These are phyloP conservation scores for Ammospiza caudacuta DNA, from an alignment of 2,113 vertebrate genomes.

Conservation along the genomic window DNA sequence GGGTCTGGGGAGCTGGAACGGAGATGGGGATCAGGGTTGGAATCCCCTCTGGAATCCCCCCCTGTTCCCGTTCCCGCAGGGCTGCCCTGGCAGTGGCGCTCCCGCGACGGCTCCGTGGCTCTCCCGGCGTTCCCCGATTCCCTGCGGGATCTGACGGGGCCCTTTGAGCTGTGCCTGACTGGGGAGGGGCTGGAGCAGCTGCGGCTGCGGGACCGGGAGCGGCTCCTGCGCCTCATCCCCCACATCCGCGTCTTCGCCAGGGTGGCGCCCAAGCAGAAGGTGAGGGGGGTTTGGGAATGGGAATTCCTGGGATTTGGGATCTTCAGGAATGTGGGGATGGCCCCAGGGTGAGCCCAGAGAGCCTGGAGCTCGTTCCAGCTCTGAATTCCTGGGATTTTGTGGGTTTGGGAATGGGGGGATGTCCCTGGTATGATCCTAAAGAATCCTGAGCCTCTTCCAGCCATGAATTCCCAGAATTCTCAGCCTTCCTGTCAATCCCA, in stretches of 20 bases:
- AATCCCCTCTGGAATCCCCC: not conserved
- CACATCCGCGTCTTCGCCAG: constrained; percentile 80
- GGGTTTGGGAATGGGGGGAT: not conserved
- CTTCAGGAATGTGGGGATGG: not conserved
- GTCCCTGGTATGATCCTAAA: not conserved
- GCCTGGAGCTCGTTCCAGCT: fast-evolving
- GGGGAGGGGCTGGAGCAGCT: constrained; percentile 88
- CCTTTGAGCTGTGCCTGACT: constrained; percentile 88
- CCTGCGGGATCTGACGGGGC: constrained; percentile 66
- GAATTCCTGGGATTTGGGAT: not conserved
- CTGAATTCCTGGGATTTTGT: not conserved
- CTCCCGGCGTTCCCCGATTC: constrained; percentile 72
- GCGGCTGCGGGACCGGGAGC: constrained; percentile 23
- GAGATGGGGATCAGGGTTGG: not conserved
- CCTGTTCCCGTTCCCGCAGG: not conserved
- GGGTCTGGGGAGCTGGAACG: not conserved
- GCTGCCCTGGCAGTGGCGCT: not conserved
- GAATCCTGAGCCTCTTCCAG: not conserved
- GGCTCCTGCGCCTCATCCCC: constrained; percentile 72
- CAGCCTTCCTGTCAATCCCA: not conserved
- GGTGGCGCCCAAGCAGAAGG: constrained; percentile 83
- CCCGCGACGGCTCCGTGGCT: constrained; percentile 74
- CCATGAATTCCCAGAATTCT: not conserved
- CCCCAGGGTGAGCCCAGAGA: no score
- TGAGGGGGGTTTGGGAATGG: not conserved